Percentiles rank a stretch among this genome's conserved stretches.
Conservation (phyloP, 2,888 invertebrate species). For the Capitulum mitella region DNA sequence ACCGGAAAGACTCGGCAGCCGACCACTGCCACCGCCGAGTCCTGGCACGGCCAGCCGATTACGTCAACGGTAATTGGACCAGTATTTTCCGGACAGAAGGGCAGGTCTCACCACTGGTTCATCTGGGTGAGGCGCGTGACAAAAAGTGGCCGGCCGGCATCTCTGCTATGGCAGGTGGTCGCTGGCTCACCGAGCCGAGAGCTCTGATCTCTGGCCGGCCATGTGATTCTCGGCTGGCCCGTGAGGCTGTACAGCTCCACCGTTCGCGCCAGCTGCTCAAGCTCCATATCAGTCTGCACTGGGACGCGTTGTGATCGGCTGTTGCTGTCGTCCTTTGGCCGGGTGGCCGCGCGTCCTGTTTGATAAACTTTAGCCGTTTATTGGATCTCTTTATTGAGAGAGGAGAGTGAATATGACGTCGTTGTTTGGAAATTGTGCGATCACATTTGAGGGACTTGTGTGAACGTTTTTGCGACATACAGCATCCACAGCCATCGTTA, state of each 20-base stretch:
- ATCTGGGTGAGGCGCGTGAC: neutral
- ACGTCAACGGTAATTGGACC: neutral
- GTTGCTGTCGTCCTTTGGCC: neutral
- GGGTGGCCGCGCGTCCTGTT: neutral
- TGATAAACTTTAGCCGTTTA: neutral
- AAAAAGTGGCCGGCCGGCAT: neutral
- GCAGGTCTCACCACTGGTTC: neutral
- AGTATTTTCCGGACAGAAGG: neutral
- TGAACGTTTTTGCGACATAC: neutral
- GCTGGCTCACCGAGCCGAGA: neutral
- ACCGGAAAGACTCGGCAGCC: too few species aligned
- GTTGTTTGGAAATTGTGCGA: neutral
- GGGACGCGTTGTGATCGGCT: neutral
- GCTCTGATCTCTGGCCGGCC: neutral
- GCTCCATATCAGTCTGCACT: neutral
- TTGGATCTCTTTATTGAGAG: neutral
- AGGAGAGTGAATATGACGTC: neutral
- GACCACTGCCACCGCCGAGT: too few species aligned
- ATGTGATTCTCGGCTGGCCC: neutral
- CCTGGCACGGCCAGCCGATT: too few species aligned
- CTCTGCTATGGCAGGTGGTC: neutral
- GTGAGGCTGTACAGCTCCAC: neutral
- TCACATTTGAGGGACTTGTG: neutral
- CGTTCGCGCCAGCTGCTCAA: neutral
- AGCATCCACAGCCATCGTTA: neutral